These are phyloP conservation scores for Genyomyrus donnyi DNA, from an alignment of 2,113 vertebrate species.

Conservation along the genomic window DNA sequence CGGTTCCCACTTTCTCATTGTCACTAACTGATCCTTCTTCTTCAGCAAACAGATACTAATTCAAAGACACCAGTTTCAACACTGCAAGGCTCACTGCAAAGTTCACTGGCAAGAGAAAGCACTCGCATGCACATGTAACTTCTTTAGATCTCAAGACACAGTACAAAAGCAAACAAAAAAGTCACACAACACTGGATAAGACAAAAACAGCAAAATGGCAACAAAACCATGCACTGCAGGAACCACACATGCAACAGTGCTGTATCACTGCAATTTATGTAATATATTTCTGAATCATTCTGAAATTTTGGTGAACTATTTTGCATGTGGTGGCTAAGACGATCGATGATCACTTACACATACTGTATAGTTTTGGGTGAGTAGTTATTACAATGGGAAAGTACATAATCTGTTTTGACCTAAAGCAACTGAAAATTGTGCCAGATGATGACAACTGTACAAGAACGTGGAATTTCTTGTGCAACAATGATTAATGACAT, in stretches of 20 bases:
- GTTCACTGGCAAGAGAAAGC: neutral
- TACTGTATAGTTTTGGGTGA: neutral
- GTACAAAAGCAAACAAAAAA: neutral
- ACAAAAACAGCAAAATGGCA: neutral
- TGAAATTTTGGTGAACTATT: neutral
- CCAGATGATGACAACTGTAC: neutral
- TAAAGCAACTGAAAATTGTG: neutral
- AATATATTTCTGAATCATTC: neutral
- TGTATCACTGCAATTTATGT: neutral
- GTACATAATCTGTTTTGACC: neutral
- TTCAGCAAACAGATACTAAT: neutral
- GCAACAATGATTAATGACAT: neutral
- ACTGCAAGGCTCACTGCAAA: neutral
- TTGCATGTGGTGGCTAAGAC: neutral
- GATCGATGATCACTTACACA: neutral
- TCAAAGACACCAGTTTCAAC: neutral
- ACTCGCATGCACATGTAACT: neutral
- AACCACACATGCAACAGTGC: neutral
- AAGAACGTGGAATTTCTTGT: neutral
- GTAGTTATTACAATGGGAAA: neutral
- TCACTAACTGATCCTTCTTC: neutral
- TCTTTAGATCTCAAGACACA: neutral
- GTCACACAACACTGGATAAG: neutral
- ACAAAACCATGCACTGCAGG: neutral
- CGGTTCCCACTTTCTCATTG: neutral